Evolutionary conservation across 2,888 invertebrate species (phyloP).

Genomic region (Lochmaea capreae): DNA sequence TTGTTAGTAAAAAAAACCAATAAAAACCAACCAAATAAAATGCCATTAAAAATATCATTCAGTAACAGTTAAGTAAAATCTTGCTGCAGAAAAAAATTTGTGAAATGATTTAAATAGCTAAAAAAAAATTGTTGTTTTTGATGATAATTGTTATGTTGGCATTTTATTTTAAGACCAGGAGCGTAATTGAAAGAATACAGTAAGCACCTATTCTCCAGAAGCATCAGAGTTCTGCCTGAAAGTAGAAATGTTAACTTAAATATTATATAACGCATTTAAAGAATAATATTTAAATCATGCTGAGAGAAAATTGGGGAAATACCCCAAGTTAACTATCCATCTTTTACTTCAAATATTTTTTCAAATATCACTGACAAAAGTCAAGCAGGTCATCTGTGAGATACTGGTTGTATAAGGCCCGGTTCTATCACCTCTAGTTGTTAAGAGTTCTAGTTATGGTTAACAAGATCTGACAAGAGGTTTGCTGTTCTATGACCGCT

Average conservation of each 20-base stretch:
- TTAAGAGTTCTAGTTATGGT: too few relatives aligned
- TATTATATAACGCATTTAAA: background rate
- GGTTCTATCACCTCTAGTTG: too few relatives aligned
- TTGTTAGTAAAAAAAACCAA: background rate
- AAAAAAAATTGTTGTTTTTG: too few relatives aligned
- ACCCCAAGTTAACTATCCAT: too few relatives aligned
- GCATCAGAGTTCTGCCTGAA: constrained; percentile 25
- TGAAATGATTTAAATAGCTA: too few relatives aligned
- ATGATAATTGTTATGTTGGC: background rate
- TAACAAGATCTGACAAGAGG: too few relatives aligned
- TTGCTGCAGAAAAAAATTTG: background rate
- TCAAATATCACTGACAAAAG: too few relatives aligned
- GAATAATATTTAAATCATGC: background rate
- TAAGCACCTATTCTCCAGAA: constrained; percentile 11
- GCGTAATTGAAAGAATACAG: background rate
- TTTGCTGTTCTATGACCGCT: too few relatives aligned
- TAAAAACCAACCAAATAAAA: background rate
- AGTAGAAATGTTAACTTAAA: constrained; percentile 6
- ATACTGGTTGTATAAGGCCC: too few relatives aligned
- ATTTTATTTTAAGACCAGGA: background rate
- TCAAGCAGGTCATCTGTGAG: too few relatives aligned
- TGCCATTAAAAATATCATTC: background rate
- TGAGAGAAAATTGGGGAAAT: too few relatives aligned
- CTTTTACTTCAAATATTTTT: too few relatives aligned
- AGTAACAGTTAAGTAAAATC: background rate